Percentiles rank a stretch among this genome's conserved stretches.
phyloP scores from a whole-genome alignment of 2,888 invertebrate species.

The Chrysotoxum bicinctum region DNA sequence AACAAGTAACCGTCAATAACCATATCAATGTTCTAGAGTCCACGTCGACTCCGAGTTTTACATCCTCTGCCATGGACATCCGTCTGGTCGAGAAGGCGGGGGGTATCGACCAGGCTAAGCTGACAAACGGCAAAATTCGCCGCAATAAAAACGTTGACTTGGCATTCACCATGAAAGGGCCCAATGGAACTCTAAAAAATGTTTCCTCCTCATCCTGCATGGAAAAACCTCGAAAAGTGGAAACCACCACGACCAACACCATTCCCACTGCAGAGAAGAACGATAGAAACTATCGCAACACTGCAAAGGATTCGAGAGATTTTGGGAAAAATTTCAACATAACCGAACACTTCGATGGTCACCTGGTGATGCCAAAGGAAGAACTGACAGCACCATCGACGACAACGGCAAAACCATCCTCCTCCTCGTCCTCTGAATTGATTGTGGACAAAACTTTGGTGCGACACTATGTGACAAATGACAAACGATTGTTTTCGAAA shows the following conservation, averaged over 20 bases:
- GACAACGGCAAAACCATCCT: no score
- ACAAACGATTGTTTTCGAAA: slow-evolving; percentile 84
- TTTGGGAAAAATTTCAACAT: slow-evolving; percentile 36
- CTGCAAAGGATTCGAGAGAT: slow-evolving; percentile 15
- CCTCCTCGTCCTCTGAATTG: slow-evolving; percentile 77
- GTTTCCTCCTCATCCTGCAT: slow-evolving; percentile 13
- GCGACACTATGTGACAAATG: slow-evolving; percentile 85
- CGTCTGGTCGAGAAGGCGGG: slow-evolving; percentile 74
- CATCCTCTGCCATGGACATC: slow-evolving; percentile 78
- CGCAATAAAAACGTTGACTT: slow-evolving; percentile 82
- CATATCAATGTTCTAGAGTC: slow-evolving; percentile 78
- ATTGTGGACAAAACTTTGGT: slow-evolving; percentile 82
- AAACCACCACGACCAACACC: not conserved
- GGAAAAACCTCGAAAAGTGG: slow-evolving; percentile 7
- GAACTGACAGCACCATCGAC: not conserved
- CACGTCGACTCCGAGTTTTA: slow-evolving; percentile 40
- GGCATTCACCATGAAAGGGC: slow-evolving; percentile 78
- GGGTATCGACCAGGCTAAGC: slow-evolving; percentile 30
- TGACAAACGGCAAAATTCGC: slow-evolving; percentile 76
- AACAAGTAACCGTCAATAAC: slow-evolving; percentile 81
- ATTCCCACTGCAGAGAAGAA: slow-evolving; percentile 18
- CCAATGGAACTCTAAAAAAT: slow-evolving; percentile 61
- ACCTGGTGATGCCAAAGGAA: slow-evolving; percentile 43
- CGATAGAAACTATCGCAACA: slow-evolving; percentile 9
- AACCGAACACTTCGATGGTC: slow-evolving; percentile 50